Evolutionary conservation across 53 echinoderm and acorn worm species (phyloP).

Genomic region (Temnopleurus reevesii): DNA sequence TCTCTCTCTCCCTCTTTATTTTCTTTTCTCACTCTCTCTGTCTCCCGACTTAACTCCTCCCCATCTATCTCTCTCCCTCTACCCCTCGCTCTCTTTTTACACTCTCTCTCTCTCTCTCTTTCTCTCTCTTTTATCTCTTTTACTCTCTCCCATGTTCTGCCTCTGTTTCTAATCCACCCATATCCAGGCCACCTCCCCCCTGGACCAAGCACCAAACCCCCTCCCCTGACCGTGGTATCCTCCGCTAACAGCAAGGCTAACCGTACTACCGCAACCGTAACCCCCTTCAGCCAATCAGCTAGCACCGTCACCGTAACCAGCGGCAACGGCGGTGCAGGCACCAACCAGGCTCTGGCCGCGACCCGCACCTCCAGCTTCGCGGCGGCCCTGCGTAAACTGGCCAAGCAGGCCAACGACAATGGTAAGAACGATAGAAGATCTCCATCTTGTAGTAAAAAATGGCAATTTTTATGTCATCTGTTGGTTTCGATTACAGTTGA

Average conservation of each 20-base stretch:
- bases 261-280: constrained; percentile 97
- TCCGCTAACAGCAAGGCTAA: constrained; percentile 84
- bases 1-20: not conserved
- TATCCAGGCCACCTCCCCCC: constrained; percentile 69
- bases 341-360: constrained; percentile 95
- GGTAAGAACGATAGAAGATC: constrained; percentile 62
- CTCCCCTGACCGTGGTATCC: constrained; percentile 89
- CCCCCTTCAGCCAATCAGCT: constrained; percentile 97
- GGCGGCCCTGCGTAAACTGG: constrained; percentile 95
- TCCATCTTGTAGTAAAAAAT: not conserved
- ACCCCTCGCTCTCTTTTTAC: not conserved
- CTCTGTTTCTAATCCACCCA: not conserved
- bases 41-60: not conserved
- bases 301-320: constrained; percentile 99
- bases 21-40: not conserved
- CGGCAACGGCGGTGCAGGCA: constrained; percentile 78
- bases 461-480: too few species aligned
- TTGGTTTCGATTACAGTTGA: too few species aligned
- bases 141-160: not conserved
- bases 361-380: constrained; percentile 99
- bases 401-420: constrained; percentile 97
- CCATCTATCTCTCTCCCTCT: not conserved
- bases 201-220: constrained; percentile 87
- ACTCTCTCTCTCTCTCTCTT: not conserved
- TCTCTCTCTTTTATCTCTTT: too few species aligned